These are phyloP conservation scores for Spilogale gracilis DNA, from an alignment of 2,113 vertebrate species.

Conservation along the genomic window DNA sequence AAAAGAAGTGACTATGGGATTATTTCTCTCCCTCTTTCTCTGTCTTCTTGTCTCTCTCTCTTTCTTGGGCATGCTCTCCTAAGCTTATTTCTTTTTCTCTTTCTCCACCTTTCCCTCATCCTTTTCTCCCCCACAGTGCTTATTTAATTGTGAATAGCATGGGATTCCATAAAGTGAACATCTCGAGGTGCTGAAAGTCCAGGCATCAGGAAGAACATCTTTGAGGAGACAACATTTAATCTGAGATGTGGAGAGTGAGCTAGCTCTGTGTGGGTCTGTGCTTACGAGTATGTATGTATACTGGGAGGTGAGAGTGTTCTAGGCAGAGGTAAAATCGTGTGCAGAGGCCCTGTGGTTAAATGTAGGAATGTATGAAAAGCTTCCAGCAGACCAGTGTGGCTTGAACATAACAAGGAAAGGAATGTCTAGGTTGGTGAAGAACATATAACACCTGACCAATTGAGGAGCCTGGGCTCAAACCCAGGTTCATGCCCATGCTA, in stretches of 20 bases:
- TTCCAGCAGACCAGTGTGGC: neutral
- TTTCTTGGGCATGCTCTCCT: neutral
- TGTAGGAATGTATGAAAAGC: neutral
- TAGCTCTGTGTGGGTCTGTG: neutral
- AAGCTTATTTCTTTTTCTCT: neutral
- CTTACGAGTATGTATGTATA: neutral
- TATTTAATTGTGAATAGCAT: neutral
- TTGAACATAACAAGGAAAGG: neutral
- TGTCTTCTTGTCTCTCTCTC: neutral
- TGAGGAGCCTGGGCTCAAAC: neutral
- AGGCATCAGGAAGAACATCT: neutral
- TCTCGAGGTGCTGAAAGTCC: neutral
- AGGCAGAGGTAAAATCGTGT: neutral
- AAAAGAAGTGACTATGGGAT: neutral
- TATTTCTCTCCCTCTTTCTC: neutral
- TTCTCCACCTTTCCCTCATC: neutral
- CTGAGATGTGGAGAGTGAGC: neutral
- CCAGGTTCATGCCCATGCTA: neutral
- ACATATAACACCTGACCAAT: neutral
- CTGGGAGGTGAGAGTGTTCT: neutral
- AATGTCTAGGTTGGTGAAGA: neutral
- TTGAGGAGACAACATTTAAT: neutral
- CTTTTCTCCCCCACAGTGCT: rapidly evolving
- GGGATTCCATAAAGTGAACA: neutral
- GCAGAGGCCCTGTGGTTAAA: neutral